A percentile compares a stretch with the other conserved stretches of the same genome.
Conservation (phyloP, 2,113 vertebrate species). For the Trinectes maculatus region DNA sequence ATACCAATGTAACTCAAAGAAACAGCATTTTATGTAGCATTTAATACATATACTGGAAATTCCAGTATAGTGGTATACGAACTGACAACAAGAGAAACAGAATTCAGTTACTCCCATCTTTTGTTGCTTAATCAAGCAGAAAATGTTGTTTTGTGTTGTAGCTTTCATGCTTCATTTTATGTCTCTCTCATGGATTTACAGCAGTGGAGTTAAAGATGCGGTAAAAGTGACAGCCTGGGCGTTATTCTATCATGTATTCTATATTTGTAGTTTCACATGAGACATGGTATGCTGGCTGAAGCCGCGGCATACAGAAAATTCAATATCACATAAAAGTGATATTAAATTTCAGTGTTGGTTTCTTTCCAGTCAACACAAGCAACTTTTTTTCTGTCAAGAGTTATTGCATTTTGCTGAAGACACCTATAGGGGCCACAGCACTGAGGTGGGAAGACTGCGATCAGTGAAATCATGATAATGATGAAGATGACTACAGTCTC, state of each 20-base stretch:
- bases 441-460: conserved; percentile 34
- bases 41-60: not conserved
- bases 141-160: not conserved
- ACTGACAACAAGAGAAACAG: not conserved
- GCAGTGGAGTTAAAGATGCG: not conserved
- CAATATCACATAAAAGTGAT: conserved; percentile 28
- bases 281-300: conserved; percentile 11
- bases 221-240: not conserved
- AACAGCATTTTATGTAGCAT: not conserved
- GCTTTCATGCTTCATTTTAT: not conserved
- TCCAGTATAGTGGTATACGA: conserved; percentile 2
- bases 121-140: not conserved
- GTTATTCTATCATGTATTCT: conserved; percentile 14
- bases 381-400: not conserved
- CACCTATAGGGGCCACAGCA: conserved; percentile 11
- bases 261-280: conserved; percentile 8
- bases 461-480: conserved; percentile 44
- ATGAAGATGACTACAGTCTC: conserved; percentile 44
- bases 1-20: not conserved
- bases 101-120: not conserved
- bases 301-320: conserved; percentile 7
- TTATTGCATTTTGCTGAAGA: conserved; percentile 26
- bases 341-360: not conserved
- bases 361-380: conserved; percentile 1
- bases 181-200: not conserved